phyloP scores from a whole-genome alignment of 2,797 vertebrate genomes.

The Coregonus sp. region DNA sequence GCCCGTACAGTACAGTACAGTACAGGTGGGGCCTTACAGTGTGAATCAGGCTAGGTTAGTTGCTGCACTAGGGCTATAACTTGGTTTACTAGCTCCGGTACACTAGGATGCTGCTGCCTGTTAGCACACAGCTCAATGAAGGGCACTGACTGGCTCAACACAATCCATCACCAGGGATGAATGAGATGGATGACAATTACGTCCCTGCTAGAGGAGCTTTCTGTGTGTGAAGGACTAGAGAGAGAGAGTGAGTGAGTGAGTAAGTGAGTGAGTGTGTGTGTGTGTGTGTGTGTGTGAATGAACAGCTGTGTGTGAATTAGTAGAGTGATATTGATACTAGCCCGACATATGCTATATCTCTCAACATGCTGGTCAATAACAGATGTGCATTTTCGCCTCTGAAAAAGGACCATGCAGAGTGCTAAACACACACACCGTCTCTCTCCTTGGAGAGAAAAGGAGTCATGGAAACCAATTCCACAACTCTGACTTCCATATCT shows the following conservation, averaged over 20 bases:
- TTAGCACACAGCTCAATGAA: neutral
- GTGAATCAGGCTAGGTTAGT: neutral
- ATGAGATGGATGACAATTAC: neutral
- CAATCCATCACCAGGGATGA: neutral
- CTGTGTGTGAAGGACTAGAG: neutral
- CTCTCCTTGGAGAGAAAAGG: neutral
- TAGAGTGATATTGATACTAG: neutral
- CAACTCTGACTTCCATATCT: neutral
- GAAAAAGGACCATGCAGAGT: neutral
- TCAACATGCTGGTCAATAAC: constrained; percentile 7
- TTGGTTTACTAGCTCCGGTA: no score
- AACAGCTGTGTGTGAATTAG: neutral
- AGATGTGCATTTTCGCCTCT: neutral
- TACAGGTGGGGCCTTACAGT: no score
- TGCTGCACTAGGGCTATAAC: neutral
- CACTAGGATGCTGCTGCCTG: neutral
- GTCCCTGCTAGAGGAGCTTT: neutral
- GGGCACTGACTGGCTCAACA: neutral
- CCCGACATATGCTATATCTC: neutral
- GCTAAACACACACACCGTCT: neutral
- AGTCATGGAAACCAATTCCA: neutral
- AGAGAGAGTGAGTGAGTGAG: no score
- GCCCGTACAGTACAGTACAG: no score
- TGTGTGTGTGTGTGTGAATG: neutral
- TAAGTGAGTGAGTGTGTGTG: neutral